Percentiles rank a stretch among this genome's conserved stretches.
Evolutionary conservation across 2,888 invertebrate genomes (phyloP).

Genomic region (Ectemnius cavifrons): DNA sequence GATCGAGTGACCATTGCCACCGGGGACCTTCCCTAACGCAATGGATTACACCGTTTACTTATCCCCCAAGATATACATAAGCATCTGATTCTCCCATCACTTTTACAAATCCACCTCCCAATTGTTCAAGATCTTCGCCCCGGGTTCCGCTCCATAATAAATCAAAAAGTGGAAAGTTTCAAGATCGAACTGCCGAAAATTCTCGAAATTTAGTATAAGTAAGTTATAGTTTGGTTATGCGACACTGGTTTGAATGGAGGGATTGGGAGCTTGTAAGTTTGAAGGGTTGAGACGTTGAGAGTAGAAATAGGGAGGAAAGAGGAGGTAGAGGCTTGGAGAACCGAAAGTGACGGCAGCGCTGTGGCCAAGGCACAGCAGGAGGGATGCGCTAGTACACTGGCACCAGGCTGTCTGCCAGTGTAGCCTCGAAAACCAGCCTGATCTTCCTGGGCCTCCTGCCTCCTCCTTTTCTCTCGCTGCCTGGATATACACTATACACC

Average conservation of each 20-base stretch:
- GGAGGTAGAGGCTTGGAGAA: slow-evolving; percentile 2
- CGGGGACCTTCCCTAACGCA: slow-evolving; percentile 4
- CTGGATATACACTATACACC: slow-evolving; percentile 13
- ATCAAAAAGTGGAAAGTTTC: too few relatives aligned
- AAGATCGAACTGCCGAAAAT: too few relatives aligned
- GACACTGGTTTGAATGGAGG: too few relatives aligned
- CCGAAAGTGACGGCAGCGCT: slow-evolving; percentile 41
- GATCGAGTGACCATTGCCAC: slow-evolving; percentile 41
- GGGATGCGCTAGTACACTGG: slow-evolving; percentile 59
- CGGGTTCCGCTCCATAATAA: too few relatives aligned
- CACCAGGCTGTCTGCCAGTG: slow-evolving; percentile 73
- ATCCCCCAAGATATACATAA: too few relatives aligned
- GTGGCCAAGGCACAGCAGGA: slow-evolving; percentile 66
- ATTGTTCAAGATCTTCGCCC: too few relatives aligned
- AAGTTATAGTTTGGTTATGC: too few relatives aligned
- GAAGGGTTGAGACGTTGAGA: neutral
- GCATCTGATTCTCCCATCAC: too few relatives aligned
- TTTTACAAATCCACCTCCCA: too few relatives aligned
- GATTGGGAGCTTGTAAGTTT: too few relatives aligned
- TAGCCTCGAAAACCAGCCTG: slow-evolving; percentile 54
- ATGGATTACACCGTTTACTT: slow-evolving; percentile 3
- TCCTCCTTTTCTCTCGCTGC: slow-evolving; percentile 43
- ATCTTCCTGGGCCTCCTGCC: slow-evolving; percentile 42
- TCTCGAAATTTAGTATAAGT: too few relatives aligned
- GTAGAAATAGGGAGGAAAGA: slow-evolving; percentile 39